phyloP scores from a whole-genome alignment of 2,113 vertebrate genomes.

The Gallinago undulata region DNA sequence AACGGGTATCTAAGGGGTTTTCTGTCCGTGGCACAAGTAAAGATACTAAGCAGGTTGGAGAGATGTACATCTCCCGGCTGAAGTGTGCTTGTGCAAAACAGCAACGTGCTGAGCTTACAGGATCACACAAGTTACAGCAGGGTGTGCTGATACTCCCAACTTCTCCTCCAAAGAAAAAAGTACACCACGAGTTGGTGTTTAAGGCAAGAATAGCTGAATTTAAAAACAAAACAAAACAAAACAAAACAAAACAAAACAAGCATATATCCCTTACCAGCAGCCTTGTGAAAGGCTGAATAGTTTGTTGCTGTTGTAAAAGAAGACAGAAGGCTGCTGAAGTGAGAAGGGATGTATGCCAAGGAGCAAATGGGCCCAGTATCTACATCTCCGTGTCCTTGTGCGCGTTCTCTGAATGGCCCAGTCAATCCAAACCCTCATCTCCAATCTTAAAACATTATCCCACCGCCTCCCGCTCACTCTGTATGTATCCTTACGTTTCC shows the following conservation, averaged over 20 bases:
- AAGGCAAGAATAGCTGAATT: background rate
- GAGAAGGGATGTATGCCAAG: background rate
- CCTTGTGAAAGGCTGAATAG: background rate
- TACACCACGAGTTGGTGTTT: background rate
- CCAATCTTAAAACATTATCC: background rate
- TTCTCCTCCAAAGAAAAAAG: background rate
- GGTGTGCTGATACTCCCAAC: background rate
- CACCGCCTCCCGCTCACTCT: rapidly evolving
- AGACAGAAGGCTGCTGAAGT: background rate
- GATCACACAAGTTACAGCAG: background rate
- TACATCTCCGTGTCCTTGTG: background rate
- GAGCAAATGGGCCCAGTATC: background rate
- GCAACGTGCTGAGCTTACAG: background rate
- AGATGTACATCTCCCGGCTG: background rate
- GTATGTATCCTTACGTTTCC: background rate
- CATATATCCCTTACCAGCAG: background rate
- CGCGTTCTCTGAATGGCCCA: background rate
- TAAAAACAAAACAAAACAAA: background rate
- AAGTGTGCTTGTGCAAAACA: background rate
- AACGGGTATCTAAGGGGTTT: background rate
- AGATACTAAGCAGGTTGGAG: background rate
- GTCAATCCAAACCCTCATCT: background rate
- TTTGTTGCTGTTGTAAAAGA: background rate
- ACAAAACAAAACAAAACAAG: too few relatives aligned
- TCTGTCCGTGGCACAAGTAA: background rate